These are phyloP conservation scores for Heliconius ismenius DNA, from an alignment of 2,888 invertebrate species.

Conservation along the genomic window DNA sequence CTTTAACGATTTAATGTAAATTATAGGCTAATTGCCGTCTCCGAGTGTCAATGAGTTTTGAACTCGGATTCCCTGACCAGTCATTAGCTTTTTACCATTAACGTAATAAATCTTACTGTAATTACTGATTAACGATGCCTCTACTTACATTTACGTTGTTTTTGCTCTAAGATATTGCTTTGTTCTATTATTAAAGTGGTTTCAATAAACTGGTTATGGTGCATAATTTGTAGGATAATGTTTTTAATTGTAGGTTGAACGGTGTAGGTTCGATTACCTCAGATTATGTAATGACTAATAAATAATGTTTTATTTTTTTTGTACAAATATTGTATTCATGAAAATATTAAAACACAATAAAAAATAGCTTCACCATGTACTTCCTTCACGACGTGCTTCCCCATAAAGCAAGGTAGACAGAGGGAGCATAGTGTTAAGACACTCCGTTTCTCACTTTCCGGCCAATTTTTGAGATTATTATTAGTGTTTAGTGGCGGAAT, in stretches of 20 bases:
- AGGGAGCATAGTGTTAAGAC: not conserved
- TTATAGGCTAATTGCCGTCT: not conserved
- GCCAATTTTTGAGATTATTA: not conserved
- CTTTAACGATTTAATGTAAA: not conserved
- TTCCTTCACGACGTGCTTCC: not conserved
- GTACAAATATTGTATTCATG: not conserved
- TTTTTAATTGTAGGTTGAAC: not conserved
- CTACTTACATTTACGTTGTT: constrained; percentile 11
- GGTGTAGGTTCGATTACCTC: constrained; percentile 15
- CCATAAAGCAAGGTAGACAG: not conserved
- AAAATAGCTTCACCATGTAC: not conserved
- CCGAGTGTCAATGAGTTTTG: not conserved
- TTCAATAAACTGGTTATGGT: constrained; percentile 14
- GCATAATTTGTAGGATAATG: constrained; percentile 8
- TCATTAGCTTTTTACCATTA: constrained; percentile 20
- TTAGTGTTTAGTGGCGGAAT: not conserved
- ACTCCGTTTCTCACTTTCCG: not conserved
- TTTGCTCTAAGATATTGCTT: constrained; percentile 6
- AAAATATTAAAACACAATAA: not conserved
- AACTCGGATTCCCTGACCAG: constrained; percentile 8
- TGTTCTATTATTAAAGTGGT: constrained; percentile 11
- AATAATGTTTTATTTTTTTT: too few relatives aligned
- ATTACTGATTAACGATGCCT: constrained; percentile 23
- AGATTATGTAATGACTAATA: too few relatives aligned
- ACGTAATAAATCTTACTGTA: constrained; percentile 21